Evolutionary conservation across 2,113 vertebrate genomes (phyloP), one percentile per base, ranked within the genome.

Genomic region (Clinocottus analis): DNA sequence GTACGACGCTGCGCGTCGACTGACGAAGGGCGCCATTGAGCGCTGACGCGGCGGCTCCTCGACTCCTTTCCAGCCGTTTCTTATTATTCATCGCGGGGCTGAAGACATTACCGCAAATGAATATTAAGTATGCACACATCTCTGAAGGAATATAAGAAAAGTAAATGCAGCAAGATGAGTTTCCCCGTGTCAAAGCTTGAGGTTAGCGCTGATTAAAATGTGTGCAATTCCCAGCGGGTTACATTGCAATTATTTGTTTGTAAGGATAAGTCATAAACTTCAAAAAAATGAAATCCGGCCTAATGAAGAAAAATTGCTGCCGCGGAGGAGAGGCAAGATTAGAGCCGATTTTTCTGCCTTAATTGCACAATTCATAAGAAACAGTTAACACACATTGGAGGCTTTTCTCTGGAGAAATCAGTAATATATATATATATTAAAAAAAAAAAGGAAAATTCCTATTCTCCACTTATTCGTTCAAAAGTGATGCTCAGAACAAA

Each of bases 161-260:
- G n/a, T 86, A 72, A 91, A 90, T 85, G 75, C 72, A 76, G 77
- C 69, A 31, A 78, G 81, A 93, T 87, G 87, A 87, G 86, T 88
- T 90, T 93, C 84, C 70, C 70, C 69, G 69, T 80, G 92, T 90
- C 91, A 91, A 92, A 91, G 59, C 74, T 88, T 56, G 88, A 91
- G 92, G 93, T 92, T 86, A 91, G 83, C 88, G 7, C 61, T 92
- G 88, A 91, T 84, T 93, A 93, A 90, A 92, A 87, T 84, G 84
- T 80, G 84, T 72, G 71, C 68, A 33, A 79, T 83, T 87, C 77
- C 83, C 56, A 27, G 75, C 25, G 82, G 79, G 80, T 11, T 85
- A 83, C 51, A 74, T 75, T 70, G 87, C 68, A 80, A 58, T 94
- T 92, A 93, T 94, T 93, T 93, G 92, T 91, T 91, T 93, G 89